phyloP scores from a whole-genome alignment of 2,888 invertebrate genomes.

The Conomelus anceps region DNA sequence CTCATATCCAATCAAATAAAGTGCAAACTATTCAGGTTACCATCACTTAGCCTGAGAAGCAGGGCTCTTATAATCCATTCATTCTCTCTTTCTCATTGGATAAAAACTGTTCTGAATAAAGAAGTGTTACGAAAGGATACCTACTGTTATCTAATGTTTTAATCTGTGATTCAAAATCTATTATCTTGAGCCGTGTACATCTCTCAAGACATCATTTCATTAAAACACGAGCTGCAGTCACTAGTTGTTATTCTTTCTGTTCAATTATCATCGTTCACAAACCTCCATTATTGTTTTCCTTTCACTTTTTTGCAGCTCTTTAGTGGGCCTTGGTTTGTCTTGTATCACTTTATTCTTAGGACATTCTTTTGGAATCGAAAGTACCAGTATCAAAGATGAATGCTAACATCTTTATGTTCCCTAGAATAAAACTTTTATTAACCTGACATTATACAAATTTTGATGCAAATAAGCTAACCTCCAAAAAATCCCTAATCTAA shows the following conservation, averaged over 20 bases:
- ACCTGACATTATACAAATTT: no score
- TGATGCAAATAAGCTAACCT: no score
- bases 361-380: neutral
- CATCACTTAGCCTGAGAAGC: no score
- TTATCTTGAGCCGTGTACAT: neutral
- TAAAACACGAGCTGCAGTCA: neutral
- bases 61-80: neutral
- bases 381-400: neutral
- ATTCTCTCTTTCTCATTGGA: neutral
- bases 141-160: neutral
- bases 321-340: neutral
- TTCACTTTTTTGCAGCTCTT: neutral
- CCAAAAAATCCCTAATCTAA: no score
- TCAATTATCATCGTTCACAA: neutral
- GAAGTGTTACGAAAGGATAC: neutral
- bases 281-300: neutral
- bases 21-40: no score
- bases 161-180: neutral
- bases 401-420: no score
- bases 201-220: neutral
- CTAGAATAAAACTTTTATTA: no score
- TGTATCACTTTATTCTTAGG: neutral
- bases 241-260: neutral
- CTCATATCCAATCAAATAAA: no score
- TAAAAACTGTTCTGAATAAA: no score